Evolutionary conservation across 2,113 vertebrate genomes (phyloP).

Genomic region (Bothrops jararaca): DNA sequence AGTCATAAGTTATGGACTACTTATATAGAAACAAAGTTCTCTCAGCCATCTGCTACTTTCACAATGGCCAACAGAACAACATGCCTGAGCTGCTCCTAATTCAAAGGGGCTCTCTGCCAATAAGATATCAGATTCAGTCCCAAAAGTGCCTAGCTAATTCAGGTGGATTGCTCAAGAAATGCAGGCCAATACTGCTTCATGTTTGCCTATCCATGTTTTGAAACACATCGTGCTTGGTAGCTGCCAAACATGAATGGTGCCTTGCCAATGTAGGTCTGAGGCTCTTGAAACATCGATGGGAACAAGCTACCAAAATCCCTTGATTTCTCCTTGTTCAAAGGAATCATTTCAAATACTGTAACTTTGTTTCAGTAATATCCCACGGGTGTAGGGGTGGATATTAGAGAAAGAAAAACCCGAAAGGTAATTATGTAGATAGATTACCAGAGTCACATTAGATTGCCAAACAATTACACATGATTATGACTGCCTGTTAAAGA

Average conservation of each 20-base stretch:
- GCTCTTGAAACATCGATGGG: not conserved
- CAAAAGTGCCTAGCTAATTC: not conserved
- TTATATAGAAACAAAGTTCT: not conserved
- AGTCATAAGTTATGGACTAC: not conserved
- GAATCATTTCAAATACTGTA: not conserved
- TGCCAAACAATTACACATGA: conserved; percentile 41
- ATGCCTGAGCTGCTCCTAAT: not conserved
- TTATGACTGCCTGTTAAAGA: conserved; percentile 32
- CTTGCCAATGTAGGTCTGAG: not conserved
- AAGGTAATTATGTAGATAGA: conserved; percentile 30
- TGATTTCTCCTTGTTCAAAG: not conserved
- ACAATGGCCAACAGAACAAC: not conserved
- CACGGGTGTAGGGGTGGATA: conserved; percentile 25
- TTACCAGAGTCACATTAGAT: conserved; percentile 39
- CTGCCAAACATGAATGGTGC: not conserved
- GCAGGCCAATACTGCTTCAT: not conserved
- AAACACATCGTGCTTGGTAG: not conserved
- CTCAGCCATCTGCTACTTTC: not conserved
- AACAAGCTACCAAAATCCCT: not conserved
- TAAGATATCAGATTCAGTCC: not conserved
- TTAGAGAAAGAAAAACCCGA: conserved; percentile 14
- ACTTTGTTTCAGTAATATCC: not conserved
- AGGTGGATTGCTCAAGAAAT: not conserved
- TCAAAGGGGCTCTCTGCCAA: not conserved
- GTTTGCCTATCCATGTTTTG: not conserved